Base-by-base conservation (phyloP, 2,797 vertebrate genomes). In the Loris lydekkerianus region DNA sequence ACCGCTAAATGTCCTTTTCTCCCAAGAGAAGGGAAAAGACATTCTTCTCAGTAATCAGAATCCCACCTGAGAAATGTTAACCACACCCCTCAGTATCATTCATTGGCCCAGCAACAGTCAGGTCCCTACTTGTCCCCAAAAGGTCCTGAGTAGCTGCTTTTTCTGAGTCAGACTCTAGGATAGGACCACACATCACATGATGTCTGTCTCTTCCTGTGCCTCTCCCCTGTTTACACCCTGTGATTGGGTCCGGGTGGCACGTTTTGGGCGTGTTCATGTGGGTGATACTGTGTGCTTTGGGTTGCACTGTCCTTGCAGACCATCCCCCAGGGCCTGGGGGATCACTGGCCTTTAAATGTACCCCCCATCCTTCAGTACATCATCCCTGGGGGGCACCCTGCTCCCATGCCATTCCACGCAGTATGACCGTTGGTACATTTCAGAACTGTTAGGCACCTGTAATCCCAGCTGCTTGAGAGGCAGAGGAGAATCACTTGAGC, bases 191-290 rank as follows among this genome's bases (percentile, higher is more conserved):
- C 1, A 1, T 18, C 25, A 13, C 34, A 5, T 29, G 23, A 1
- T 18, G 20, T 7, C 10, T 53, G 1, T n/a, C 21, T 40, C 21
- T 46, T 11, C 86, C n/a, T 2, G 21, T 63, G 20, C 4, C 21
- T 70, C 43, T 14, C 58, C 56, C 56, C 61, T 3, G n/a, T 25
- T 18, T 29, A 31, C 9, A 15, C 31, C 46, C 63, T 61, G n/a
- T 10, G 25, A 18, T 11, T 72, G 43, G 31, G 27, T 60, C 1
- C 3, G 1, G 37, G 18, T 9, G 4, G 49, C 18, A 25, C 2
- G 0, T 63, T 37, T 43, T 18, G 60, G 69, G 72, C 17, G 3
- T 29, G 27, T 11, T 20, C 46, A 9, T 1, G 0, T 0, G 4
- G 60, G n/a, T 17, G n/a, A 8, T 40, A 34, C 63, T 14, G 17